Conservation (phyloP, 2,888 invertebrate species). For the Drosophila acutilabella region DNA sequence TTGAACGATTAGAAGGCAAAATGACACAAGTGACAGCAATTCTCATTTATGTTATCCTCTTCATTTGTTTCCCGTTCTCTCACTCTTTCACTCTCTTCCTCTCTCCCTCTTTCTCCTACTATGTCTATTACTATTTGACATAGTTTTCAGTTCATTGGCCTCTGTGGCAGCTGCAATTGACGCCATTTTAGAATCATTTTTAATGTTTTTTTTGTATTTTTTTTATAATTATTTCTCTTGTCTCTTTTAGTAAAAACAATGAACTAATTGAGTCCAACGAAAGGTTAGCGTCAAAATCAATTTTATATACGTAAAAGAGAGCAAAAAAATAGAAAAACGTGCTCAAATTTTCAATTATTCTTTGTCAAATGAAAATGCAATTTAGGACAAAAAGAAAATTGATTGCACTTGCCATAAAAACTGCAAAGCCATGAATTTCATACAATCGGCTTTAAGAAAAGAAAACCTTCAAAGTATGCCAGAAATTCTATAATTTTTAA, state of each 20-base stretch:
- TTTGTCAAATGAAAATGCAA: neutral
- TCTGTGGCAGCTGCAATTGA: slow-evolving; percentile 19
- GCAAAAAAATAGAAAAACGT: too few relatives aligned
- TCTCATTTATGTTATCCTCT: slow-evolving; percentile 34
- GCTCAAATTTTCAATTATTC: neutral
- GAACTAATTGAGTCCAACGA: slow-evolving; percentile 33
- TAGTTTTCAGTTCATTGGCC: slow-evolving; percentile 40
- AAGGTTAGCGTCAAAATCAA: slow-evolving; percentile 13
- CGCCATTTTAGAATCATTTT: slow-evolving; percentile 25
- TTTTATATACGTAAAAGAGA: neutral
- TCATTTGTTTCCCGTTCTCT: neutral
- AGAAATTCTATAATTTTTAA: too few relatives aligned
- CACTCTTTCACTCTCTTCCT: neutral
- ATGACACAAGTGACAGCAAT: slow-evolving; percentile 49
- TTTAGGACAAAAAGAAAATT: neutral
- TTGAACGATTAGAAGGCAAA: slow-evolving; percentile 50
- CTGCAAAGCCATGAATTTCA: neutral
- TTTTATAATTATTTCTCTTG: neutral
- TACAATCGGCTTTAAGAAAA: neutral
- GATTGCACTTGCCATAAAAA: neutral
- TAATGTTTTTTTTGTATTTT: slow-evolving; percentile 11
- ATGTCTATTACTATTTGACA: slow-evolving; percentile 13
- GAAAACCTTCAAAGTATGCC: neutral
- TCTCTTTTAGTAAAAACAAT: slow-evolving; percentile 5
- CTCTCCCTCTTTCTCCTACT: neutral